These are phyloP conservation scores for Samia ricini DNA, from an alignment of 1,140 invertebrate genomes.

Conservation along the genomic window DNA sequence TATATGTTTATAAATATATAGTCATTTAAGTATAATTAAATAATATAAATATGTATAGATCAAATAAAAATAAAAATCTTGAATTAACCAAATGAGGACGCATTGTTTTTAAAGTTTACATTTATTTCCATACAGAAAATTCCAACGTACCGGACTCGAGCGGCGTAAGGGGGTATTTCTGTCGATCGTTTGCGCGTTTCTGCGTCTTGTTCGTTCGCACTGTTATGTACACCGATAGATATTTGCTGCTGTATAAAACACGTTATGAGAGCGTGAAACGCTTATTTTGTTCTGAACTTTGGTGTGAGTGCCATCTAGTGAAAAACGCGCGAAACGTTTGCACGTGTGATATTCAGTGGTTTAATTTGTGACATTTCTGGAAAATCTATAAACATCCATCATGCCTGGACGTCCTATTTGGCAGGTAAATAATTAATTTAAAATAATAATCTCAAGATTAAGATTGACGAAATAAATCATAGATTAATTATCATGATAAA, in stretches of 20 bases:
- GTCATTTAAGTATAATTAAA: too few species aligned
- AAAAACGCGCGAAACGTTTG: slow-evolving; percentile 41
- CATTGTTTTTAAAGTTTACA: background rate
- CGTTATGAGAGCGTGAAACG: slow-evolving; percentile 68
- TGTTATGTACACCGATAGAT: slow-evolving; percentile 60
- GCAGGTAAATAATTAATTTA: slow-evolving; percentile 59
- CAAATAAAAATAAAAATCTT: background rate
- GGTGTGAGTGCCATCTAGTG: slow-evolving; percentile 74
- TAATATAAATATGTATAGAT: background rate
- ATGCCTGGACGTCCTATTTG: slow-evolving; percentile 78
- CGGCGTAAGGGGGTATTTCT: slow-evolving; percentile 64
- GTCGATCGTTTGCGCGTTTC: slow-evolving; percentile 54
- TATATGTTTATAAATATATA: too few species aligned
- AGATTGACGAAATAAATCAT: background rate
- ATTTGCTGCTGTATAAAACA: slow-evolving; percentile 73
- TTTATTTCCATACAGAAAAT: background rate
- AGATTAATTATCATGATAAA: too few species aligned
- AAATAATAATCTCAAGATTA: background rate
- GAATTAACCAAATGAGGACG: background rate
- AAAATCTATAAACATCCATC: slow-evolving; percentile 37
- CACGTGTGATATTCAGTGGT: slow-evolving; percentile 41
- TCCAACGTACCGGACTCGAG: background rate
- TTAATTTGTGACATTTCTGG: slow-evolving; percentile 42
- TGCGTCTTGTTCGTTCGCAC: slow-evolving; percentile 67
- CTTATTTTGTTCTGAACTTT: slow-evolving; percentile 74